Base-by-base conservation (phyloP, 2,113 vertebrate species). In the Alligator sinensis region DNA sequence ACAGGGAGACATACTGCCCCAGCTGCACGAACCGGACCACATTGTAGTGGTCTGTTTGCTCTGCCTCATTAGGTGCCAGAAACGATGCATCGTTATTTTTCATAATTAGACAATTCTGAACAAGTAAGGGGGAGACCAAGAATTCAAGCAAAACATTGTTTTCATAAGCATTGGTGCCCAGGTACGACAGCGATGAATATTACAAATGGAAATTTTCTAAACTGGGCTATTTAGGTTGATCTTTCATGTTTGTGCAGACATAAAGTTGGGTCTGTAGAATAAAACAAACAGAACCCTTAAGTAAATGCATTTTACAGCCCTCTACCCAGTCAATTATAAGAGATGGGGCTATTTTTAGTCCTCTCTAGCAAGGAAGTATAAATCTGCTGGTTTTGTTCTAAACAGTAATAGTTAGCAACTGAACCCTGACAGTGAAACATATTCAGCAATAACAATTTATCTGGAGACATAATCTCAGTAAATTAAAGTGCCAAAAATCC, bases 401-500 rank as follows among this genome's bases (percentile, higher is more conserved):
- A 90, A 80, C 24, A 77, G 77, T 34, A 75, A 72, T 60, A 92
- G 76, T 82, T 78, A 81, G 68, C 88, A 17, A 60, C 62, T 80
- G 82, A 81, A 68, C 72, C 66, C 64, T 95, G 90, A 62, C 86
- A 95, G 75, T 84, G 88, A 96, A 95, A 89, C 90, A 86, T 94
- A 84, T 47, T 47, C 77, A 3, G 8, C 87, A 89, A 80, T 81
- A 93, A 81, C 82, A 75, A 5, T 64, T 25, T 91, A 93, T 91
- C 70, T 82, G 88, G 47, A 95, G 90, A 91, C 89, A 77, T 93
- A 90, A 94, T 87, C 88, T 82, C 21, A 92, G 81, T 80, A 96
- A 88, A 86, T 55, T 77, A 60, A 90, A 91, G 87, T 34, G 84
- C 66, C 91, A 93, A 89, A 85, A 95, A 93, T 89, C 82, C 90